Conservation (phyloP, 2,797 vertebrate genomes). For the Erethizon dorsatum region DNA sequence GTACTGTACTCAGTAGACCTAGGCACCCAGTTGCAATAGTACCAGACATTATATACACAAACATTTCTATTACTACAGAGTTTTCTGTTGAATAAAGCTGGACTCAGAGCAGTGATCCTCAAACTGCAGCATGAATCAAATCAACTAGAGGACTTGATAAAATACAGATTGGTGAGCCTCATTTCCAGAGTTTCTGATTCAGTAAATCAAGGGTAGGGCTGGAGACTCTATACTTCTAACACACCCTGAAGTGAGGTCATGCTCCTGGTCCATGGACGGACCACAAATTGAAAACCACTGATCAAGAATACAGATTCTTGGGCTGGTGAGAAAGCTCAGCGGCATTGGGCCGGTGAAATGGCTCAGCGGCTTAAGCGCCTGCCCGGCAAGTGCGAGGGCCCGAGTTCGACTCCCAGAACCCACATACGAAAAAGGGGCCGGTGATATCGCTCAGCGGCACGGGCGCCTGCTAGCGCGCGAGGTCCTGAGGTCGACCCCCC, state of each 20-base stretch:
- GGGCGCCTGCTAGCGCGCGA: too few relatives aligned
- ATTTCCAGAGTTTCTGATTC: background rate
- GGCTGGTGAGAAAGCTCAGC: too few relatives aligned
- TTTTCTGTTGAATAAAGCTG: background rate
- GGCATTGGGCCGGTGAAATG: background rate
- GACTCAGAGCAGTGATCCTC: background rate
- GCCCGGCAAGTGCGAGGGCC: too few relatives aligned
- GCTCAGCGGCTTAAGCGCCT: too few relatives aligned
- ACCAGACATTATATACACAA: background rate
- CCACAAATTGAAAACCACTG: background rate
- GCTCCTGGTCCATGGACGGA: background rate
- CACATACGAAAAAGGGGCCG: too few relatives aligned
- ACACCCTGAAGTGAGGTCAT: background rate
- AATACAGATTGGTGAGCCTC: background rate
- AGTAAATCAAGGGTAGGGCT: background rate
- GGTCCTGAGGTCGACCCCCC: too few relatives aligned
- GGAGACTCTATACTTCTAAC: background rate
- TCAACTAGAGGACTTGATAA: background rate
- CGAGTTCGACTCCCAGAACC: too few relatives aligned
- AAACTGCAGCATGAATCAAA: background rate
- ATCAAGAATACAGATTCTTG: background rate
- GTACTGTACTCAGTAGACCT: background rate
- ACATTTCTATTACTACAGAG: conserved; percentile 17
- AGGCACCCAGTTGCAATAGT: background rate
- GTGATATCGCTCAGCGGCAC: too few relatives aligned